These are phyloP conservation scores for Zoanthus solanderi DNA, from an alignment of 92 coral and sea anemone species.

Conservation along the genomic window DNA sequence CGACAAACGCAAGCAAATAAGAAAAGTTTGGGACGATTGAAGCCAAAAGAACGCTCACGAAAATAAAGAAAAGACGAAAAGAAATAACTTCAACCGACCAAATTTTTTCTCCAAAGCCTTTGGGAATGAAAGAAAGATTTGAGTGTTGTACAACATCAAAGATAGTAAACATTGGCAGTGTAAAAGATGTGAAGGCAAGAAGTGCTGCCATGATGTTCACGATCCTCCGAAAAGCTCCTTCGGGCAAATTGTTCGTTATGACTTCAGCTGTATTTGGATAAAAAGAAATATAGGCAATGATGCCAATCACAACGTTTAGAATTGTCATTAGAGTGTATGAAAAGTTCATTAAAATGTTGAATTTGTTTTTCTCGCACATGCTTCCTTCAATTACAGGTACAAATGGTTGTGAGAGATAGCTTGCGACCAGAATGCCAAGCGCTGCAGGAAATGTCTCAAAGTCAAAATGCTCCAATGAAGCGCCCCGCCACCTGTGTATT, in stretches of 20 bases:
- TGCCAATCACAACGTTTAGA: constrained; percentile 87
- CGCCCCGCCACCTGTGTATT: constrained; percentile 77
- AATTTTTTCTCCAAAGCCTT: constrained; percentile 60
- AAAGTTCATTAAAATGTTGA: constrained; percentile 71
- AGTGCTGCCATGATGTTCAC: constrained; percentile 91
- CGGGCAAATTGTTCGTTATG: constrained; percentile 90
- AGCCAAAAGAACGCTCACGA: constrained; percentile 74
- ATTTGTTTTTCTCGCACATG: constrained; percentile 85
- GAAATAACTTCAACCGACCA: constrained; percentile 61
- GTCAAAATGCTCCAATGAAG: constrained; percentile 79
- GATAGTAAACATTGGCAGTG: constrained; percentile 95
- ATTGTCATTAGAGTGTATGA: constrained; percentile 85
- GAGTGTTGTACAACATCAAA: constrained; percentile 85
- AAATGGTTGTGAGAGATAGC: constrained; percentile 96
- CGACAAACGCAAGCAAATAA: constrained; percentile 81
- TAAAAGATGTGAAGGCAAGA: constrained; percentile 89
- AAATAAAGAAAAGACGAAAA: constrained; percentile 67
- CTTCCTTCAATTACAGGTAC: constrained; percentile 97
- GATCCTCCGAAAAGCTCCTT: constrained; percentile 81
- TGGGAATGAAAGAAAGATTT: constrained; percentile 59
- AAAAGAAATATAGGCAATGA: constrained; percentile 88
- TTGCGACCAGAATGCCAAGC: constrained; percentile 91
- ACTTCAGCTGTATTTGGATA: constrained; percentile 91
- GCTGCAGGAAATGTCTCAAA: constrained; percentile 88
- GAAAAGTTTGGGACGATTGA: constrained; percentile 78